Evolutionary conservation across 2,797 vertebrate genomes (phyloP).

Genomic region (Ctenopoma kingsleyae): DNA sequence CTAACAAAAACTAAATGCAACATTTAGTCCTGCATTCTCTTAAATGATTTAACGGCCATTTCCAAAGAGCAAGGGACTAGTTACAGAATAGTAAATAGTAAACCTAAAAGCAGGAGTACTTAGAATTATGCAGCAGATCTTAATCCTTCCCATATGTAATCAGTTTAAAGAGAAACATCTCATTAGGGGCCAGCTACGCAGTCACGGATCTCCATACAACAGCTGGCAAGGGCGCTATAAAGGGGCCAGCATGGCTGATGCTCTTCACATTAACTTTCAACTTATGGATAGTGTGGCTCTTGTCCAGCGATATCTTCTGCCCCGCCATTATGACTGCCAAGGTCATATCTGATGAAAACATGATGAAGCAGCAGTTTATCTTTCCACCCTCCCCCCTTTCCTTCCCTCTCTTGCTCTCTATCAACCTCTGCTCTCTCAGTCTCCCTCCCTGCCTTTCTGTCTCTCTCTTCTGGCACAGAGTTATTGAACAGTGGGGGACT

Average conservation of each 20-base stretch:
- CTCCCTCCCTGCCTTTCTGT: slow-evolving; percentile 1
- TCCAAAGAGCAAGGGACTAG: slow-evolving; percentile 48
- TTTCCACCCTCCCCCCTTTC: slow-evolving; percentile 30
- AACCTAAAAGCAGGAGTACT: slow-evolving; percentile 59
- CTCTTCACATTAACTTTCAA: slow-evolving; percentile 83
- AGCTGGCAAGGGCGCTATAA: slow-evolving; percentile 74
- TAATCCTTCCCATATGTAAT: slow-evolving; percentile 71
- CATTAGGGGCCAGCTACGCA: slow-evolving; percentile 56
- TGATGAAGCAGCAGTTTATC: slow-evolving; percentile 84
- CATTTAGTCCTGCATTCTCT: slow-evolving; percentile 24
- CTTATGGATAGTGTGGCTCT: slow-evolving; percentile 80
- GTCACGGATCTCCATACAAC: slow-evolving; percentile 61
- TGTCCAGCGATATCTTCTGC: slow-evolving; percentile 79
- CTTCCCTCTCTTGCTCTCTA: neutral
- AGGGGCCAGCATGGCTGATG: slow-evolving; percentile 66
- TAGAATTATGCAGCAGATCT: slow-evolving; percentile 55
- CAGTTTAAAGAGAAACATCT: slow-evolving; percentile 74
- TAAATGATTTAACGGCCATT: slow-evolving; percentile 66
- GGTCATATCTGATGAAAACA: slow-evolving; percentile 86
- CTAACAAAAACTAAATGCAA: slow-evolving; percentile 19
- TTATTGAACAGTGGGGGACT: slow-evolving; percentile 79
- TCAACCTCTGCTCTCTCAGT: slow-evolving; percentile 7
- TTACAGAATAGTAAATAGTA: slow-evolving; percentile 52
- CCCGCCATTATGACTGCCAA: slow-evolving; percentile 74
- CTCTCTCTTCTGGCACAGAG: slow-evolving; percentile 62